Percentiles rank a stretch among this genome's conserved stretches.
Evolutionary conservation across 2,888 invertebrate genomes (phyloP).

Genomic region (Microctonus hyperodae): DNA sequence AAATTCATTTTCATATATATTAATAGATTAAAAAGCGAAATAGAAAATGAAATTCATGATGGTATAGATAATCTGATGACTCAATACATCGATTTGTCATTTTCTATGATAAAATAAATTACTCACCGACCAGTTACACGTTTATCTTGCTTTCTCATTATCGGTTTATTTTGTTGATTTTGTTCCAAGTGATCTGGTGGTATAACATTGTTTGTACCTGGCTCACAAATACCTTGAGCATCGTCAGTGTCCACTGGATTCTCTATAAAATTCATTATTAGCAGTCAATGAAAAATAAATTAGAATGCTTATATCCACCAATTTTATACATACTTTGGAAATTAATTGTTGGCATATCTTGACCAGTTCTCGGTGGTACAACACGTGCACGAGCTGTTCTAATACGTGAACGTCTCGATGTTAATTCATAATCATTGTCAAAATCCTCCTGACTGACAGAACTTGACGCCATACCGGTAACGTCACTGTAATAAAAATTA

Average conservation of each 20-base stretch:
- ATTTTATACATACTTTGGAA: slow-evolving; percentile 48
- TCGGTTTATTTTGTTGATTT: slow-evolving; percentile 50
- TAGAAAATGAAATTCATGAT: too few relatives aligned
- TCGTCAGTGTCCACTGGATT: slow-evolving; percentile 50
- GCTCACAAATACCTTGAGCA: slow-evolving; percentile 50
- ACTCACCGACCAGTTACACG: slow-evolving; percentile 52
- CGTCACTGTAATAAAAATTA: slow-evolving; percentile 43
- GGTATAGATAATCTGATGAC: neutral
- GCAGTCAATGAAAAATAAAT: too few relatives aligned
- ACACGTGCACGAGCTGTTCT: slow-evolving; percentile 65
- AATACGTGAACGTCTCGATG: slow-evolving; percentile 66
- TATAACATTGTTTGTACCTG: slow-evolving; percentile 48
- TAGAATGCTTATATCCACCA: neutral
- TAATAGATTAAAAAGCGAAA: neutral
- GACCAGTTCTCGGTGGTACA: slow-evolving; percentile 46
- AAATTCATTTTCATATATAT: too few relatives aligned
- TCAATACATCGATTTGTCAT: neutral
- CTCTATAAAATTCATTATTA: slow-evolving; percentile 38
- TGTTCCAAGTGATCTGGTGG: slow-evolving; percentile 47
- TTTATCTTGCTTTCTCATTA: slow-evolving; percentile 55
- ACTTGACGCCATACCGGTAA: slow-evolving; percentile 67
- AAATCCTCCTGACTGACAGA: slow-evolving; percentile 70
- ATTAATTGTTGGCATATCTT: slow-evolving; percentile 47
- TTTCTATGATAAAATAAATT: neutral
- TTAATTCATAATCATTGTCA: slow-evolving; percentile 67